phyloP scores from a whole-genome alignment of 2,113 vertebrate genomes.

The Mirza zaza region DNA sequence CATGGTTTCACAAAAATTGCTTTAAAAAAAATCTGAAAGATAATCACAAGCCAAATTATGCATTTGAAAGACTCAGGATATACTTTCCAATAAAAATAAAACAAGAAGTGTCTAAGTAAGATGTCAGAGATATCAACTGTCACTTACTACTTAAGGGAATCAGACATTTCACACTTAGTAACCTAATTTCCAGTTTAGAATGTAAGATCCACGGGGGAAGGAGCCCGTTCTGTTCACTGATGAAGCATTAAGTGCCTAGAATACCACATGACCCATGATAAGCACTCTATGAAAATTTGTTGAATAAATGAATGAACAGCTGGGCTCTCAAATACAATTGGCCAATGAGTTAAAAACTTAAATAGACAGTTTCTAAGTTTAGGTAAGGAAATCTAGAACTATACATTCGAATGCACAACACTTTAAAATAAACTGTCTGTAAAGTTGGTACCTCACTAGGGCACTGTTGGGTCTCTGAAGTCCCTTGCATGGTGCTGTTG shows the following conservation, averaged over 20 bases:
- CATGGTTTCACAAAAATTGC: too few relatives aligned
- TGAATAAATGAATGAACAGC: neutral
- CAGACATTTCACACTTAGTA: too few relatives aligned
- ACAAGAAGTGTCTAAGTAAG: too few relatives aligned
- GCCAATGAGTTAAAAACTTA: neutral
- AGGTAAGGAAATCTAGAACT: neutral
- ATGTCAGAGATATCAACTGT: too few relatives aligned
- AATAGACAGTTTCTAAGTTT: neutral
- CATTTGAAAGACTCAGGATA: too few relatives aligned
- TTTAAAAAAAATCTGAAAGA: too few relatives aligned
- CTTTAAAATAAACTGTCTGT: neutral
- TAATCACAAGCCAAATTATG: too few relatives aligned
- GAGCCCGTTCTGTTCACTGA: neutral
- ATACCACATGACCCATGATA: neutral
- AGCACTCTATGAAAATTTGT: neutral
- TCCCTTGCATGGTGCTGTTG: neutral
- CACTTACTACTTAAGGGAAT: too few relatives aligned
- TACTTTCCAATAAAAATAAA: too few relatives aligned
- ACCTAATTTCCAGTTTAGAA: neutral
- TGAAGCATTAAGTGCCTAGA: neutral
- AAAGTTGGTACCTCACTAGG: neutral
- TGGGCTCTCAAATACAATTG: neutral
- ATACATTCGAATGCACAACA: neutral
- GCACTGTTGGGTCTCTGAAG: neutral
- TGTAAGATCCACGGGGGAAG: neutral